phyloP scores from a whole-genome alignment of 2,888 invertebrate species.

The Pachliopta kotzebuea region DNA sequence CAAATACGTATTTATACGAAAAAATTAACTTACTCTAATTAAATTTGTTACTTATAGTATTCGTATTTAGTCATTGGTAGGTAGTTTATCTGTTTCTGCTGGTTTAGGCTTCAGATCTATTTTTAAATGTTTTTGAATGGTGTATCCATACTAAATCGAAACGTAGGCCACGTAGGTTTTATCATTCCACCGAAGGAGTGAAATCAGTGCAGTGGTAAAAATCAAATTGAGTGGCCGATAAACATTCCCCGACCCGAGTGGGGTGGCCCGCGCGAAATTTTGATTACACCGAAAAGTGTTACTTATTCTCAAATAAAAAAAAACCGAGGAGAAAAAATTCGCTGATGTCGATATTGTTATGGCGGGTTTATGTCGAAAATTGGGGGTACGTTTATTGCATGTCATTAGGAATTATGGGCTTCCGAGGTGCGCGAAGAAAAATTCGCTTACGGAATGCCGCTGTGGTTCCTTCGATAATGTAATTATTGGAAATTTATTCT shows the following conservation, averaged over 20 bases:
- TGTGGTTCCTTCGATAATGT: constrained; percentile 70
- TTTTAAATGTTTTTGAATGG: background rate
- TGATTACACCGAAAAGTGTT: constrained; percentile 77
- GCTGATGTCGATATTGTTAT: constrained; percentile 81
- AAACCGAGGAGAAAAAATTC: constrained; percentile 55
- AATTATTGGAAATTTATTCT: constrained; percentile 79
- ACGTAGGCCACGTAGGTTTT: constrained; percentile 55
- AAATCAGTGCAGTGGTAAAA: constrained; percentile 74
- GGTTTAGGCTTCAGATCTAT: background rate
- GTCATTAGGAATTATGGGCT: constrained; percentile 81
- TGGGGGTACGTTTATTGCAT: constrained; percentile 81
- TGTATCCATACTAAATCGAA: constrained; percentile 45
- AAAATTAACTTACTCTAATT: too few relatives aligned
- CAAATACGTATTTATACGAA: too few relatives aligned
- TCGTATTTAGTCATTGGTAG: too few relatives aligned
- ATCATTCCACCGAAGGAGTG: constrained; percentile 56
- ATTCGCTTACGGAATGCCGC: constrained; percentile 61
- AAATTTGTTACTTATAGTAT: too few relatives aligned
- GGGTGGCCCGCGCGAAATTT: constrained; percentile 62
- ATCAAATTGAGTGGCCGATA: constrained; percentile 79
- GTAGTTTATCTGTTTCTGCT: background rate
- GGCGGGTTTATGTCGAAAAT: constrained; percentile 79
- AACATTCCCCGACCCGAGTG: constrained; percentile 50
- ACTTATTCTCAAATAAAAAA: constrained; percentile 78
- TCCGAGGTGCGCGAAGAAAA: constrained; percentile 66